phyloP scores from a whole-genome alignment of 2,113 vertebrate species.

The Triplophysa tibetana region DNA sequence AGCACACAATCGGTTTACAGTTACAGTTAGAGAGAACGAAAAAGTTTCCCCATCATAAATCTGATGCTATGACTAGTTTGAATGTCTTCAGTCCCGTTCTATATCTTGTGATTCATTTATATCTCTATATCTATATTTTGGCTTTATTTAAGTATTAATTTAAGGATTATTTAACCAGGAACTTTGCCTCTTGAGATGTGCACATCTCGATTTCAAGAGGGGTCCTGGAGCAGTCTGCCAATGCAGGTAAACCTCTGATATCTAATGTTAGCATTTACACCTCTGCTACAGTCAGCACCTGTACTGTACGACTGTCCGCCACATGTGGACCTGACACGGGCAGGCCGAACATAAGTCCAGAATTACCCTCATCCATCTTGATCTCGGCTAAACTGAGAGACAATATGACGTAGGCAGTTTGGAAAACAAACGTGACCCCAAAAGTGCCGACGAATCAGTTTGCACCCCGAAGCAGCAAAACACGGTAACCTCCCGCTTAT shows the following conservation, averaged over 20 bases:
- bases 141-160: slow-evolving; percentile 66
- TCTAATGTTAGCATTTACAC: slow-evolving; percentile 66
- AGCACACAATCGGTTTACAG: slow-evolving; percentile 47
- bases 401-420: background rate
- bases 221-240: slow-evolving; percentile 65
- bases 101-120: slow-evolving; percentile 63
- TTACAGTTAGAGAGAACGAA: slow-evolving; percentile 40
- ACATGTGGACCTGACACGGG: slow-evolving; percentile 34
- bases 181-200: slow-evolving; percentile 69
- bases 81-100: slow-evolving; percentile 62
- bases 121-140: slow-evolving; percentile 63
- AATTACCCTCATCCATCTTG: slow-evolving; percentile 31
- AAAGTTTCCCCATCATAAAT: slow-evolving; percentile 50
- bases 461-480: background rate
- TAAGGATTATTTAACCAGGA: slow-evolving; percentile 71
- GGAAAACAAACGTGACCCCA: no score
- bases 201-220: slow-evolving; percentile 70
- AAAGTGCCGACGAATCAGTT: background rate
- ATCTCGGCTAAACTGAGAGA: background rate
- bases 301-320: slow-evolving; percentile 19
- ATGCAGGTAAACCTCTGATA: slow-evolving; percentile 67
- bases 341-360: slow-evolving; percentile 39
- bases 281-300: slow-evolving; percentile 52
- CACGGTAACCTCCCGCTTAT: no score
- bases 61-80: slow-evolving; percentile 61